Percentiles rank a stretch among this genome's conserved stretches.
Evolutionary conservation across 2,113 vertebrate species (phyloP).

Genomic region (Epinephelus moara): DNA sequence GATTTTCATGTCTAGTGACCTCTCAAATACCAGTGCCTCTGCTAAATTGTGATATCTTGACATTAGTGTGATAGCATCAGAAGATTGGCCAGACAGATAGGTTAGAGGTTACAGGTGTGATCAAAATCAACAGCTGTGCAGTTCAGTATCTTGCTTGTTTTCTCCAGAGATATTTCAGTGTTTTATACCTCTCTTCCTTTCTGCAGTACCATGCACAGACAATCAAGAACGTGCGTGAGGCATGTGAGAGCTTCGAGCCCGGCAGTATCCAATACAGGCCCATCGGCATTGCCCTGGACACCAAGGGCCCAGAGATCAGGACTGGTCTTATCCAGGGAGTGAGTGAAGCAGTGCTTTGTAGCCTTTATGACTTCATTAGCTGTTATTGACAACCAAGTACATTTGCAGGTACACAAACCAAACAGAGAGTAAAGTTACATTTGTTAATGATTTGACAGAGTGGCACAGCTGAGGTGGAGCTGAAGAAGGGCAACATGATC

Average conservation of each 20-base stretch:
- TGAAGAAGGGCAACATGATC: constrained; percentile 90
- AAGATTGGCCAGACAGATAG: not conserved
- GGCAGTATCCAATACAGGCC: constrained; percentile 96
- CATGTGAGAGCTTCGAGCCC: constrained; percentile 93
- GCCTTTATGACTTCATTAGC: not conserved
- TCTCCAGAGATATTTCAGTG: not conserved
- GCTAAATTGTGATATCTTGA: not conserved
- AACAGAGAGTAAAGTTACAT: not conserved
- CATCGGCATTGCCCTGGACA: constrained; percentile 95
- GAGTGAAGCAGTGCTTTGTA: constrained; percentile 61
- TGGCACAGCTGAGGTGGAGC: constrained; percentile 95
- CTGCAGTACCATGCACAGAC: constrained; percentile 92
- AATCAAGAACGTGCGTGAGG: constrained; percentile 94
- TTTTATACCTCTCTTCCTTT: not conserved
- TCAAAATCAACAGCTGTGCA: not conserved
- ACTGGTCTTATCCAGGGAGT: constrained; percentile 98
- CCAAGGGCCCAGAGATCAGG: constrained; percentile 98
- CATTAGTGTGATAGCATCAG: not conserved
- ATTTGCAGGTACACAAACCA: not conserved
- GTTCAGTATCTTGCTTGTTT: not conserved
- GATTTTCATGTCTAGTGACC: not conserved
- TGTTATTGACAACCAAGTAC: not conserved
- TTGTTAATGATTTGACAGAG: constrained; percentile 82
- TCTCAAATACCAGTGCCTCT: not conserved
- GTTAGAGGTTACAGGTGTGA: not conserved